Evolutionary conservation across 2,113 vertebrate species (phyloP), one percentile per base, ranked within the genome.

Genomic region (Aleadryas rufinucha): DNA sequence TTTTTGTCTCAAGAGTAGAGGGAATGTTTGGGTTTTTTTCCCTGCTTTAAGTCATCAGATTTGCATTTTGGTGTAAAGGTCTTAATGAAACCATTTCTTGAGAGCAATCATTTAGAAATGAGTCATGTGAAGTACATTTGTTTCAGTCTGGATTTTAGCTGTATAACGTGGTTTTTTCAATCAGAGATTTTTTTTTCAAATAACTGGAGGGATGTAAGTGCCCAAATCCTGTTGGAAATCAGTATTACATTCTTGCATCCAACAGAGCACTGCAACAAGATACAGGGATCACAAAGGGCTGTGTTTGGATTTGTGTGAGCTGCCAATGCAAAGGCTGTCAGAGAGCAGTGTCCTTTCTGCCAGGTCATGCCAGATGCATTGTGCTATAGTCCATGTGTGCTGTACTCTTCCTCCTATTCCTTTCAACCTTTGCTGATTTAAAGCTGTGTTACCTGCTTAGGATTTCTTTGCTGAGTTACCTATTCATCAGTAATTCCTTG

Each of bases 11-110:
- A 30, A 3, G 60, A 54, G 4, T 44, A 13, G 31, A 75, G 12
- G 16, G 18, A 13, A 7, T 74, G 7, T n/a, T 15, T 12, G 11
- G 33, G 14, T 0, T 0, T 3, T 6, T 66, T 72, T 49, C 8
- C 13, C 6, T 28, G 12, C 8, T 68, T 76, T 39, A 45, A 53
- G 11, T 39, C 31, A 61, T 44, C 15, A 57, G n/a, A 16, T 19
- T 82, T 75, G 30, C 18, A 64, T 74, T 88, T 85, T 61, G 30
- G 2, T 44, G 16, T 74, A 54, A 28, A 31, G 5, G 4, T 68
- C n/a, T 65, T 52, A 69, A 24, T 69, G 18, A 61, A 87, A 27
- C 6, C n/a, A 13, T 47, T 90, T 78, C 71, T 50, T 16, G 52
- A 4, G 35, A 60, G 10, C 13, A 77, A 11, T 17, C 2, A 30